Evolutionary conservation across 2,797 vertebrate species (phyloP), one percentile per base, ranked within the genome.

Genomic region (Heterohyrax brucei): DNA sequence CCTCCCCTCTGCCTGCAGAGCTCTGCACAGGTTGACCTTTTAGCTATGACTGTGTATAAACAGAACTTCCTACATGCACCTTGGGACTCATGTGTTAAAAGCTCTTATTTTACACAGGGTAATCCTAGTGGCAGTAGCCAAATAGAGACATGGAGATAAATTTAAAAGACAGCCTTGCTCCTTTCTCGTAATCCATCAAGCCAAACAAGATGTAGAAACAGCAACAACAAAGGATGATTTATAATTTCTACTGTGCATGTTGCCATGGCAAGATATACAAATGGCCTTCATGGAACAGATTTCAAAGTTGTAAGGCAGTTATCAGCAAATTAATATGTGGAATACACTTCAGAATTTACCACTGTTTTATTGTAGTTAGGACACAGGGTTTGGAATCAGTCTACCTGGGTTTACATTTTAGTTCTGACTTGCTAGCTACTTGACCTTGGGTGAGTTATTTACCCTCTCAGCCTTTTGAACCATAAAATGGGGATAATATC

Each of bases 71-170:
- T 97, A 96, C 93, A 93, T 70, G 96, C 53, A 95, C 94, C 95
- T 80, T 76, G 96, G 93, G 95, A 98, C 91, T 95, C 72, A 93
- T 46, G 95, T 92, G 76, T 97, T 97, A 96, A 97, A 97, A 97
- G 93, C 78, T 68, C 75, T 72, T 88, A 83, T 96, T 95, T 97
- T 97, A 95, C 78, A n/a, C 72, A 92, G 76, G 64, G 83, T 85
- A 96, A 97, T 96, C 87, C 93, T 93, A 94, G 84, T 93, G 79
- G 89, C 88, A 95, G 91, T 97, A 94, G 84, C 89, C 93, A 96
- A 96, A 95, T 85, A 84, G 91, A 97, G 92, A 96, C 95, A 89
- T 6, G 33, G 39, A 96, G 95, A 97, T 97, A 97, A 97, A 97
- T 95, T 94, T 95, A 94, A 56, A 97, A 94, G 97, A 86, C 84